phyloP scores from a whole-genome alignment of 2,797 vertebrate genomes.

The Cyclura pinguis region DNA sequence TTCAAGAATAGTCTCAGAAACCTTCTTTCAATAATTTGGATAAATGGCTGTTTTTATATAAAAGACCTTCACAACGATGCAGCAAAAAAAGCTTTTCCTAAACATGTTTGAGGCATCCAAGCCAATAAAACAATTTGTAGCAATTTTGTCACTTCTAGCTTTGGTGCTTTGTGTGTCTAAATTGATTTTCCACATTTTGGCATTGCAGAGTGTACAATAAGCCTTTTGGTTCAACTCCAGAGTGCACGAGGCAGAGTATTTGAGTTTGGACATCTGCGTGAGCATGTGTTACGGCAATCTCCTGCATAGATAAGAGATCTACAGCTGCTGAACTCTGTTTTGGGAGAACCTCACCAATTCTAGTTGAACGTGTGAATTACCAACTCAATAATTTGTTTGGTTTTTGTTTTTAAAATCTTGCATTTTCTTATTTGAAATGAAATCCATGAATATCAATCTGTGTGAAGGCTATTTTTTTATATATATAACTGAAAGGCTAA shows the following conservation, averaged over 20 bases:
- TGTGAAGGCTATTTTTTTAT: slow-evolving; percentile 3
- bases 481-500: not conserved
- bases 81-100: not conserved
- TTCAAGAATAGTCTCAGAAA: not conserved
- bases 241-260: not conserved
- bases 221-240: slow-evolving; percentile 18
- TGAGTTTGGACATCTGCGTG: not conserved
- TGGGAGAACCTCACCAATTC: not conserved
- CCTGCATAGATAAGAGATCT: not conserved
- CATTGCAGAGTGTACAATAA: not conserved
- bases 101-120: not conserved
- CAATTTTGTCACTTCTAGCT: not conserved
- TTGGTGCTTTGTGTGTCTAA: slow-evolving; percentile 24
- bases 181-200: not conserved
- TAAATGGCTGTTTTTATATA: not conserved
- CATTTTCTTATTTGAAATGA: not conserved
- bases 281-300: not conserved
- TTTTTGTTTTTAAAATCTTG: not conserved
- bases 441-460: not conserved
- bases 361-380: not conserved
- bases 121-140: not conserved
- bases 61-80: rapidly evolving
- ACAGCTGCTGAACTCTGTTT: not conserved
- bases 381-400: not conserved
- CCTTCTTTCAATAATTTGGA: not conserved